phyloP scores from a whole-genome alignment of 2,113 vertebrate species.

The Chiloscyllium plagiosum region DNA sequence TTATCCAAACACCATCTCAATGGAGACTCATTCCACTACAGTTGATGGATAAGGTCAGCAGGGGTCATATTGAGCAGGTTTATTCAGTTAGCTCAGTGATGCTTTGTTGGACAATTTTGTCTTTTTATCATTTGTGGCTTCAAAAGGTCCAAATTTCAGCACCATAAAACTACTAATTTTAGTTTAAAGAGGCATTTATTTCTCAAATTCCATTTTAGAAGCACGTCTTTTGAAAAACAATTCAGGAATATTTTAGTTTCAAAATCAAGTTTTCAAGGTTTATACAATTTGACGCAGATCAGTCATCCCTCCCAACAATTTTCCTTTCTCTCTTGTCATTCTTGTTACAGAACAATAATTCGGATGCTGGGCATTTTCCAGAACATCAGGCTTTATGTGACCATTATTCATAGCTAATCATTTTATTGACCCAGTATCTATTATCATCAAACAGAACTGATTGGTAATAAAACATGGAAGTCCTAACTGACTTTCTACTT shows the following conservation, averaged over 20 bases:
- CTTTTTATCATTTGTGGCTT: neutral
- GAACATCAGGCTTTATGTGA: neutral
- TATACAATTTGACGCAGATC: neutral
- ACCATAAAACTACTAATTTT: neutral
- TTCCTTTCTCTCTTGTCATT: neutral
- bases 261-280: neutral
- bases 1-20: conserved; percentile 44
- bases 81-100: conserved; percentile 41
- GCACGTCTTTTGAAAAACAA: neutral
- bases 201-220: neutral
- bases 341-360: neutral
- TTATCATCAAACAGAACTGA: neutral
- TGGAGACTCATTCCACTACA: conserved; percentile 45
- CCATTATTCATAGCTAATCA: neutral
- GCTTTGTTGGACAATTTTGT: conserved; percentile 18
- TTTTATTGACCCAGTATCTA: neutral
- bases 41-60: conserved; percentile 46
- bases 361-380: neutral
- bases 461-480: neutral
- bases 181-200: neutral
- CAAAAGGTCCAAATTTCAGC: neutral
- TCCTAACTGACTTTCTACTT: neutral
- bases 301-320: neutral
- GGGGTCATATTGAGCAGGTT: conserved; percentile 40
- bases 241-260: neutral